A percentile compares a stretch with the other conserved stretches of the same genome.
These are phyloP conservation scores for Syngnathus scovelli DNA, from an alignment of 2,113 vertebrate genomes.

Conservation along the genomic window DNA sequence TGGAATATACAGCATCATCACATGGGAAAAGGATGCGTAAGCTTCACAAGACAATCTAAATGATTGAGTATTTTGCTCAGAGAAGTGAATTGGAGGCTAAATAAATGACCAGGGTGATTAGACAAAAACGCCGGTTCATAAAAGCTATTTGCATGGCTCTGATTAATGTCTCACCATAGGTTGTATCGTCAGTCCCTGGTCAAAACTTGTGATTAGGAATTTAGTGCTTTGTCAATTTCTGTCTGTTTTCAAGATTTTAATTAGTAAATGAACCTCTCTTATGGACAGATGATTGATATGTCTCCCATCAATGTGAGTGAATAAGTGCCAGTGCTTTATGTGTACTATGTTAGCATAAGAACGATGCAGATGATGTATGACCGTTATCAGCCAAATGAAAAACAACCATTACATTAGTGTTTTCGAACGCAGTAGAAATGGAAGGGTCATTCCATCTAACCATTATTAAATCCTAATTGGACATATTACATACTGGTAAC, in stretches of 20 bases:
- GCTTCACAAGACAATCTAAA: conserved; percentile 37
- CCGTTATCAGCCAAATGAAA: conserved; percentile 54
- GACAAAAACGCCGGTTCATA: conserved; percentile 42
- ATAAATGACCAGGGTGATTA: conserved; percentile 46
- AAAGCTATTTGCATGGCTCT: conserved; percentile 50
- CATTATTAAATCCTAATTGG: conserved; percentile 63
- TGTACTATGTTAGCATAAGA: conserved; percentile 54
- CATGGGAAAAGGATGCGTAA: conserved; percentile 17
- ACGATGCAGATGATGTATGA: conserved; percentile 58
- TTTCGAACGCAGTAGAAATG: conserved; percentile 40
- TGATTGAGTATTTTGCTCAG: conserved; percentile 52
- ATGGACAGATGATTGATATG: conserved; percentile 85
- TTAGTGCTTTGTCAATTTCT: conserved; percentile 81
- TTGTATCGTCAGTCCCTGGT: conserved; percentile 60
- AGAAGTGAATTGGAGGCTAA: conserved; percentile 49
- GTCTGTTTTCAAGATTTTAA: conserved; percentile 79
- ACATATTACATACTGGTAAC: conserved; percentile 56
- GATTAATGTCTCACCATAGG: conserved; percentile 70
- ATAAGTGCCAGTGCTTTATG: conserved; percentile 38
- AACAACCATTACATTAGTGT: conserved; percentile 66
- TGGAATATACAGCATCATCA: conserved; percentile 62
- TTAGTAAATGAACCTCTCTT: conserved; percentile 88
- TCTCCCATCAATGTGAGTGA: conserved; percentile 57
- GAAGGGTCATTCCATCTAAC: conserved; percentile 53
- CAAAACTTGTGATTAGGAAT: conserved; percentile 80